Evolutionary conservation across 2,113 vertebrate genomes (phyloP), one percentile per base, ranked within the genome.

Genomic region (Aythya baeri): DNA sequence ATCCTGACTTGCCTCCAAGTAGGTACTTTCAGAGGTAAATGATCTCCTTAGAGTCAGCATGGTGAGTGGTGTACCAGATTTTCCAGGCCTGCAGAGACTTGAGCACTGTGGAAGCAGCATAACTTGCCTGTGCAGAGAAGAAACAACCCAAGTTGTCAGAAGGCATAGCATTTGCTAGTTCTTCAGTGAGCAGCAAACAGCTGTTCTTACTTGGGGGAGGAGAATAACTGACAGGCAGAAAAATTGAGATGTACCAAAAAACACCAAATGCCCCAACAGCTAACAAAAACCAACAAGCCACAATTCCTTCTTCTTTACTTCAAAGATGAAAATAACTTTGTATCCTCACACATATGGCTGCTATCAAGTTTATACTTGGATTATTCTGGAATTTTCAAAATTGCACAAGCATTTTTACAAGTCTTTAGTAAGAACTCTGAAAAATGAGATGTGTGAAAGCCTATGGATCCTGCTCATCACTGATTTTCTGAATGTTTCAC

Each of bases 291-390:
- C 3, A 86, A 41, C 32, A 5, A 59, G 31, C 50, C n/a, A 6
- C 8, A 2, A 0, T 21, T 57, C 43, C 78, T 66, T 74, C 59
- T 59, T 49, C 59, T 32, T 79, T 78, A 13, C 43, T 22, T 21
- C 21, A 29, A 3, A 67, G 70, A 9, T 5, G n/a, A 13, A 44
- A 54, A 11, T 1, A 6, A 0, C 21, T 43, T 2, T 6, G 3
- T 62, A 5, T 23, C 85, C 55, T 89, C 88, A 0, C 7, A 0
- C 22, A 5, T 9, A 0, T 21, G 15, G 31, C 61, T 85, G 31
- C 71, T 66, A 1, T 46, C 7, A 4, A 58, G 62, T 67, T 68
- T 55, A 38, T 52, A 7, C 49, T 34, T 2, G 6, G 38, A 17
- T 68, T 52, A 5, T 52, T 46, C 62, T 23, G 88, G 52, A 67